Base-by-base conservation (phyloP, 1,140 invertebrate genomes). In the Cyrtorhinus lividipennis region DNA sequence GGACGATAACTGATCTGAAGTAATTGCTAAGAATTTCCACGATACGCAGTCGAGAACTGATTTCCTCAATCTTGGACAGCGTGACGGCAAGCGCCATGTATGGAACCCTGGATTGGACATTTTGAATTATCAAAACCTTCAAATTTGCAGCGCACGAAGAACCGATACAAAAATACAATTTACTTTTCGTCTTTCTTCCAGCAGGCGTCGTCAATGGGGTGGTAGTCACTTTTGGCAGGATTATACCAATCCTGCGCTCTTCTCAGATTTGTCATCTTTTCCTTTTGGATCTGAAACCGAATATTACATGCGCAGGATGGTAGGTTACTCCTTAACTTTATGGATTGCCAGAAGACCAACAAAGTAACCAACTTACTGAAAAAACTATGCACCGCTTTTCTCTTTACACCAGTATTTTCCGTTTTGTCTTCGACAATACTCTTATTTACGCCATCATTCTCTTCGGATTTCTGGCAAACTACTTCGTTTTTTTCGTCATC, bases 1-100 rank as follows among this genome's bases (percentile, higher is more conserved):
- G 74, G 8, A 86, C 78, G 56, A 96, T 88, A 1, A 96, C 90
- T 0, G 95, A 98, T 23, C 93, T 82, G 38, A 98, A 89, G 73
- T 90, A 98, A 74, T 98, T 98, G 56, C 86, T 83, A 20, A 99
- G 71, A 64, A 94, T 94, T 75, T 97, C 90, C 22, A 98, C 85
- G 69, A 94, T 98, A 75, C 95, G 95, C 56, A 99, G 78, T 30
- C 95, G 80, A 0, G 88, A 86, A 59, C 87, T 90, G 0, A 86
- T 89, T 13, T 81, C 84, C 77, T 99, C 95, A 59, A 99, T 97
- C 5, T 83, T 76, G 73, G 96, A 87, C 67, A 98, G 80, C 1
- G 95, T 98, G 71, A 82, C 85, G 0, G 94, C 84, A 24, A 98
- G 73, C 0, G 95, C 95, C 44, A 95, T 73, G 72, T 98, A 99